phyloP scores from a whole-genome alignment of 2,113 vertebrate genomes.

The Callipepla californica region DNA sequence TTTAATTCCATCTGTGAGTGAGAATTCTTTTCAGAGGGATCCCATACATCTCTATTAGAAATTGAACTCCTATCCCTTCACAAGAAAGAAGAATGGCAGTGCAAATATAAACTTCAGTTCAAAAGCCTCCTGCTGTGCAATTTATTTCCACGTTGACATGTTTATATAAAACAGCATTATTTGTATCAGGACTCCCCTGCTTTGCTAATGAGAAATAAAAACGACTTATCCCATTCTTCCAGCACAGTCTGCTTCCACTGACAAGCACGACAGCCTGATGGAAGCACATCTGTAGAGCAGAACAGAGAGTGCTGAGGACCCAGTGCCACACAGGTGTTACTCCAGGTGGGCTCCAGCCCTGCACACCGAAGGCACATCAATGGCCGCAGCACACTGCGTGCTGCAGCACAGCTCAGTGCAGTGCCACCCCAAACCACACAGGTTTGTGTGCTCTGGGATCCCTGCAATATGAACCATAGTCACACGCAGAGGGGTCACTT shows the following conservation, averaged over 20 bases:
- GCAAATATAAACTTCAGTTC: neutral
- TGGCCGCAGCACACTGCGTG: neutral
- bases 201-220: neutral
- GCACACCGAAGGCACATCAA: rapidly evolving
- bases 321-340: neutral
- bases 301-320: neutral
- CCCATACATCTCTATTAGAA: neutral
- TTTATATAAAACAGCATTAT: neutral
- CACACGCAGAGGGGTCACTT: rapidly evolving
- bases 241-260: neutral
- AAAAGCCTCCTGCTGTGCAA: neutral
- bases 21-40: neutral
- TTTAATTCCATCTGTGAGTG: neutral
- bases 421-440: neutral
- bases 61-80: neutral
- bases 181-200: neutral
- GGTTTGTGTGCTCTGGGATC: neutral
- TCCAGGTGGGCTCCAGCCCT: neutral
- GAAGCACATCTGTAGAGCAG: neutral
- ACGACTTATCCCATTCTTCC: neutral
- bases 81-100: neutral
- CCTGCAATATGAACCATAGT: neutral
- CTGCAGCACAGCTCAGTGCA: neutral
- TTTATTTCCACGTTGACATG: neutral
- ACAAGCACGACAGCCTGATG: neutral